Base-by-base conservation (phyloP, 2,888 invertebrate species). In the Cylloceria caligata region DNA sequence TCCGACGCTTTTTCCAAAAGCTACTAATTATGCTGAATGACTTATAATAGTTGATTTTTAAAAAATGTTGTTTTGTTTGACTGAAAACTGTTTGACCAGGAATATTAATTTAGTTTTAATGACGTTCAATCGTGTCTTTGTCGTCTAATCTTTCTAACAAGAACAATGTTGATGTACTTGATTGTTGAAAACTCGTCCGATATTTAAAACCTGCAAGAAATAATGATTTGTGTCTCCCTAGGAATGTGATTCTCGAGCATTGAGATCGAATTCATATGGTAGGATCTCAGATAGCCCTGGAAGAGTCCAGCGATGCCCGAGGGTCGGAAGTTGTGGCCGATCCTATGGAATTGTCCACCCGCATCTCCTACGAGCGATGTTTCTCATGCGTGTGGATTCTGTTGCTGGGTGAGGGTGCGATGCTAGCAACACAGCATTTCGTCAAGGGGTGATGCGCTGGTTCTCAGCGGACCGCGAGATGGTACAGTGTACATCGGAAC, bases 361-460 rank as follows among this genome's bases (percentile, higher is more conserved):
- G 85, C 83, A 86, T 86, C 79, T 81, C 77, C 78, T 47, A 55
- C 72, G 55, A 81, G 68, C 68, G 69, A 78, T 80, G 72, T 65
- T 36, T 60, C 55, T 64, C 11, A 19, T 39, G 57, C 36, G 67
- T 49, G 9, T 16, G 57, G 24, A 45, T 72, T n/a, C n/a, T 36
- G 34, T 65, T 52, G 47, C 68, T 39, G 73, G 42, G 4, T 19
- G 73, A 30, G 42, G 30, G 21, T 13, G 30, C 60, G 52, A 69
- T 19, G 13, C 68, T 45, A 42, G 39, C 36, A 36, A 55, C 49
- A 47, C 36, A 27, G 36, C 34, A 69, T 78, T 73, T 73, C 36
- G 36, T 69, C 47, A 24, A 62, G 67, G 49, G 75, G 39, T 60
- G 65, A 47, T 42, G 49, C 30, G 11, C 49, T 39, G 57, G 19